Base-by-base conservation (phyloP, 1,140 invertebrate genomes). In the Trypoxylus dichotomus region DNA sequence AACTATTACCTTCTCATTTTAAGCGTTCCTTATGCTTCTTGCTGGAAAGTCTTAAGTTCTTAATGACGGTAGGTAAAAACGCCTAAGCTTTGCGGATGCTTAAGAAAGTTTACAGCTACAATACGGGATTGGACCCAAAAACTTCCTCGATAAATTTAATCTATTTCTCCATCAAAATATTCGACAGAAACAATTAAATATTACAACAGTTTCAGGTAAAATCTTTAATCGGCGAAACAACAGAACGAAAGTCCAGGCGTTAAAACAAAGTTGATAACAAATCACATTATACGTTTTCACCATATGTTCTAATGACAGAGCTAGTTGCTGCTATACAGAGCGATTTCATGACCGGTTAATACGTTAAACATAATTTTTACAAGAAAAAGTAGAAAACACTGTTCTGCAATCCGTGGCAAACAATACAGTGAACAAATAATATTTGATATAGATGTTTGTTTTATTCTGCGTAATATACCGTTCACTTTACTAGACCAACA, bases 1-100 rank as follows among this genome's bases (percentile, higher is more conserved):
- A 92, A 94, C 82, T 84, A 90, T 1, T 81, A 90, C 1, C 84
- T 94, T 21, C 85, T 93, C 73, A 79, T 93, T n/a, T 86, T 90
- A 76, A 87, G 89, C 1, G 85, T 94, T 54, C 91, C 92, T 0
- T 91, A 88, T 1, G 89, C 60, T 92, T 92, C 80, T 88, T 95
- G 6, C 92, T 93, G 0, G 95, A 96, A 84, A 95, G 93, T 82
- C 94, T 94, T 3, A 95, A 95, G 85, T 96, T 94, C 84, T 85
- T 95, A 0, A 93, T 96, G 90, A 91, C 92, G 0, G 87, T 90
- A 81, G 92, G 93, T 75, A 89, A 90, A 63, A 93, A 92, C 78
- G 87, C 90, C 0, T 91, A 93, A 80, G 92, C 93, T 0, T 81
- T 93, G 68, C 74, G 86, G 29, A 86, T 93, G 0, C 91, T 93